phyloP scores from a whole-genome alignment of 2,888 invertebrate species.

The Lamproptera curius region DNA sequence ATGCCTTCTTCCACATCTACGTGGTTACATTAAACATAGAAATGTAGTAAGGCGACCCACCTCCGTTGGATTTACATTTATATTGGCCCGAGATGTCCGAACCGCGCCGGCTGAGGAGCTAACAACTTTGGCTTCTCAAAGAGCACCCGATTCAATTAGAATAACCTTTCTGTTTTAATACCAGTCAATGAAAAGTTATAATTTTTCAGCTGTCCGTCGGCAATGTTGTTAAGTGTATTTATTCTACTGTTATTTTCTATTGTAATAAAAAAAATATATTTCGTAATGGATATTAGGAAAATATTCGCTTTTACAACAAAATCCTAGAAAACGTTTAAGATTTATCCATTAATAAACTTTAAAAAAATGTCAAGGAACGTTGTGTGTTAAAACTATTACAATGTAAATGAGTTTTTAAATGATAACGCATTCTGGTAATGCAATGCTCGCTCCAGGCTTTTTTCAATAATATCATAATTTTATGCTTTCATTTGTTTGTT shows the following conservation, averaged over 20 bases:
- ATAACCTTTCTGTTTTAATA: constrained; percentile 31
- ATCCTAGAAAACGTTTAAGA: no score
- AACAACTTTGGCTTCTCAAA: constrained; percentile 36
- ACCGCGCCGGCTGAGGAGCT: constrained; percentile 32
- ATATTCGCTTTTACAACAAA: no score
- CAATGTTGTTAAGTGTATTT: neutral
- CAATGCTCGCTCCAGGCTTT: no score
- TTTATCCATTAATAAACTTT: neutral
- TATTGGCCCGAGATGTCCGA: constrained; percentile 61
- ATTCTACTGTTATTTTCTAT: neutral
- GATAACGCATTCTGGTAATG: no score
- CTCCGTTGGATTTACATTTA: constrained; percentile 71
- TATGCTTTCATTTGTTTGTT: no score
- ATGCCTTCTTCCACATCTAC: constrained; percentile 15
- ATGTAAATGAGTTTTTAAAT: no score
- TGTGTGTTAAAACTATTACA: no score
- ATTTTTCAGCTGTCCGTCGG: neutral
- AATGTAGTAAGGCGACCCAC: constrained; percentile 37
- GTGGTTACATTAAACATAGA: constrained; percentile 27
- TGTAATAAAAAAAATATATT: neutral
- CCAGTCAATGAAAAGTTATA: no score
- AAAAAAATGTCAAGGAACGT: neutral
- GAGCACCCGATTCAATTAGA: constrained; percentile 58
- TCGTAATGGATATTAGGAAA: neutral
- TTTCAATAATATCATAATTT: no score